A percentile compares a stretch with the other conserved stretches of the same genome.
phyloP scores from a whole-genome alignment of 2,888 invertebrate species.

The Ethmia dodecea region DNA sequence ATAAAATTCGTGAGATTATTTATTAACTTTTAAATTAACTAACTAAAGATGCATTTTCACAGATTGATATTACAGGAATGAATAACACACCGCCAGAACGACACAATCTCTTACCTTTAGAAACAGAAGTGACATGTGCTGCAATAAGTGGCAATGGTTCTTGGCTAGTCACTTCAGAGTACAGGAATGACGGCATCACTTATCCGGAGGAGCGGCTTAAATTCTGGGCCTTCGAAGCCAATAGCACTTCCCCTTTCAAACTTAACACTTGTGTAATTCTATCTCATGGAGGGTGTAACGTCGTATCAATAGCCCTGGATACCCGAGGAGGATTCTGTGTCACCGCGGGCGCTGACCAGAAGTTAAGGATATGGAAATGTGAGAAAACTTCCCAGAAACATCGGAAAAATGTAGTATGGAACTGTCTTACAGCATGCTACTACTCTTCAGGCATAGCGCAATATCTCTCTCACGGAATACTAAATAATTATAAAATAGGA shows the following conservation, averaged over 20 bases:
- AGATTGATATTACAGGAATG: conserved; percentile 67
- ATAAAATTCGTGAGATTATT: too few species aligned
- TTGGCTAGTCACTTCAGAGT: conserved; percentile 67
- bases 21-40: too few species aligned
- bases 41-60: too few species aligned
- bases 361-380: conserved; percentile 60
- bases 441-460: conserved; percentile 59
- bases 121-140: conserved; percentile 64
- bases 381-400: conserved; percentile 31
- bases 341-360: conserved; percentile 63
- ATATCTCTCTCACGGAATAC: conserved; percentile 43
- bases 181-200: conserved; percentile 56
- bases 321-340: conserved; percentile 56
- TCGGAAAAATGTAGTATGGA: conserved; percentile 38
- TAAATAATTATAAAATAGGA: conserved; percentile 50
- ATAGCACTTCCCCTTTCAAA: conserved; percentile 39
- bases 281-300: conserved; percentile 61
- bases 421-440: conserved; percentile 62
- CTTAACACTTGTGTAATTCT: conserved; percentile 63
- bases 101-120: conserved; percentile 57
- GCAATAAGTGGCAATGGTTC: conserved; percentile 52
- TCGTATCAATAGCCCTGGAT: conserved; percentile 53
- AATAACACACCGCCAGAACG: conserved; percentile 59
- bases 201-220: conserved; percentile 66
- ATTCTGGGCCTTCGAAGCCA: conserved; percentile 48